Evolutionary conservation across 2,113 vertebrate species (phyloP), one percentile per base, ranked within the genome.

Genomic region (Empidonax traillii): DNA sequence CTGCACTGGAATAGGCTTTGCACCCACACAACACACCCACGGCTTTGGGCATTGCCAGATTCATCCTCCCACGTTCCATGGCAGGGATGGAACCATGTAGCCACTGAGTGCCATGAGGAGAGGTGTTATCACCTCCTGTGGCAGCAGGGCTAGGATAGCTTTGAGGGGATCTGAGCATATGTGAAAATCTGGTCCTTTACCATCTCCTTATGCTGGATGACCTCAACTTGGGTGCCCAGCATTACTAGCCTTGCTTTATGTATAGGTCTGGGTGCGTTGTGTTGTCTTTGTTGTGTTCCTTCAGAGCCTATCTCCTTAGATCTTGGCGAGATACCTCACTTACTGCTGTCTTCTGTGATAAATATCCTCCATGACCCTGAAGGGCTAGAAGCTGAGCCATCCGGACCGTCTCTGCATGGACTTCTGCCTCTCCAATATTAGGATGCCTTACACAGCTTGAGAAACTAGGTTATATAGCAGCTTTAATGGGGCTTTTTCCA

Each of bases 391-490:
- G 49, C 83, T 65, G 88, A 92, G 66, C 65, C 22, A 5, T 72
- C 41, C 7, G 0, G 37, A 61, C 58, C 73, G 76, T 73, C 49
- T 93, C 35, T 72, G 86, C 28, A 4, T 68, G 73, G 79, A 75
- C 93, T 96, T 90, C 56, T 93, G 72, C 72, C 30, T 89, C n/a
- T 87, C 53, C 72, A 52, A 20, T 85, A 66, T 79, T 37, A 85
- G 82, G 66, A 91, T 94, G 90, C 74, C 83, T 96, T 65, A 82
- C 41, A 51, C 73, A 93, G 96, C 93, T 85, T 95, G 93, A 92
- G 83, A 97, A 97, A 94, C 92, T 96, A 95, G 96, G 94, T 96
- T 97, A 97, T 96, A 90, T 82, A 96, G 94, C 90, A 96, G 96
- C 96, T 95, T 96, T 96, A 95, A 94, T 92, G 84, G 93, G 73